Conservation (phyloP, 2,888 invertebrate species). For the Caenorhabditis uteleia region DNA sequence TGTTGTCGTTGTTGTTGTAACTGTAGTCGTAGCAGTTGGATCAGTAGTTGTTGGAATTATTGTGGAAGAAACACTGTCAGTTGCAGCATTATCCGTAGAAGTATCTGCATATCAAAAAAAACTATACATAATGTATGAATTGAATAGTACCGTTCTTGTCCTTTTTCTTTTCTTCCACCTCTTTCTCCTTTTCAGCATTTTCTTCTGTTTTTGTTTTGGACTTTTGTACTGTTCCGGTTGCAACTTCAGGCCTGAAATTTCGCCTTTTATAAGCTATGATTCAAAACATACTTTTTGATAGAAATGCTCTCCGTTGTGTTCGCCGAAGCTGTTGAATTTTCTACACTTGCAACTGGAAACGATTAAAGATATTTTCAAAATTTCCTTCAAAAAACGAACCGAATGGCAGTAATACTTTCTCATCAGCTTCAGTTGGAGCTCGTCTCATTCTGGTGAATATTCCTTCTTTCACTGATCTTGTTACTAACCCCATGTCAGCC, state of each 20-base stretch:
- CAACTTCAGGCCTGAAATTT: constrained; percentile 42
- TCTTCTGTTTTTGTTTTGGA: constrained; percentile 40
- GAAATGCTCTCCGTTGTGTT: constrained; percentile 11
- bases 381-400: neutral
- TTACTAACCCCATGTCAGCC: constrained; percentile 14
- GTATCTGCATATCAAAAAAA: neutral
- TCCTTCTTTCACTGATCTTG: constrained; percentile 17
- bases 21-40: constrained; percentile 10
- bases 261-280: neutral
- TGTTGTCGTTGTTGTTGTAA: constrained; percentile 14
- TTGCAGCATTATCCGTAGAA: too few relatives aligned
- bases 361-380: neutral
- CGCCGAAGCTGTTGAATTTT: constrained; percentile 11
- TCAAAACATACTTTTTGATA: constrained; percentile 16
- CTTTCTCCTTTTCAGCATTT: constrained; percentile 33
- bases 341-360: constrained; percentile 11
- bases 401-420: constrained; percentile 22
- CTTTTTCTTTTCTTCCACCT: constrained; percentile 20
- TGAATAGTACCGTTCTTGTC: neutral
- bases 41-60: constrained; percentile 8
- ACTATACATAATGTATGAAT: neutral
- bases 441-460: too few relatives aligned
- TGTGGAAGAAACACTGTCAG: too few relatives aligned
- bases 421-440: too few relatives aligned
- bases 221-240: constrained; percentile 31